Evolutionary conservation across 2,888 invertebrate genomes (phyloP), one percentile per base, ranked within the genome.

Genomic region (Xestia ashworthii): DNA sequence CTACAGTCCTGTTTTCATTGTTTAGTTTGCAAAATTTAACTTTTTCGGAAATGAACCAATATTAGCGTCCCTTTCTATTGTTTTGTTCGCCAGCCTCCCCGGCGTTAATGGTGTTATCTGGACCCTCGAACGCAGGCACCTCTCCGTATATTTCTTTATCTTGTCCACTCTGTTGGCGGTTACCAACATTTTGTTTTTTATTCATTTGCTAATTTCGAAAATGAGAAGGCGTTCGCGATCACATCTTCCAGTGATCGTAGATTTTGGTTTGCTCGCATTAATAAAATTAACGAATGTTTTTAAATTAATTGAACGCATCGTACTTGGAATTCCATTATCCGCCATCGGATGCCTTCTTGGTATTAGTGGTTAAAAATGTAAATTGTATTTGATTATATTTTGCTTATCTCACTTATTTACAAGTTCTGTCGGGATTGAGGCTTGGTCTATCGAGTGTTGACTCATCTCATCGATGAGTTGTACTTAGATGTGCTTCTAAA

Each of bases 91-190:
- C 92, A 96, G 92, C 93, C 93, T 95, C 93, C 93, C 94, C 94
- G 94, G 96, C 95, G 96, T 96, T 96, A 96, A 96, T 96, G 96
- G 96, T 95, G 96, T 96, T 96, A 96, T 96, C 96, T 96, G 89
- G 92, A 92, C 93, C 93, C 94, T 94, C 94, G 96, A 93, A 95
- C 95, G 96, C 96, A 96, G 95, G 87, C 96, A 96, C 96, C 96
- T 96, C 96, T 95, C 91, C 93, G 95, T 96, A 96, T 96, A 96
- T 96, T 96, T 96, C 95, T 96, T 96, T 96, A 96, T 96, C 96
- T 96, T 96, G 96, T 95, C 94, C 93, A 90, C 95, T 95, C 95
- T 93, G 95, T 93, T 95, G 94, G 95, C 94, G 95, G 95, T 95
- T 95, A 88, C 86, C 89, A 90, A 89, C 90, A 91, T 91, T 94